A percentile compares a stretch with the other conserved stretches of the same genome.
Conservation (phyloP, 2,113 vertebrate species). For the Pongo abelii region DNA sequence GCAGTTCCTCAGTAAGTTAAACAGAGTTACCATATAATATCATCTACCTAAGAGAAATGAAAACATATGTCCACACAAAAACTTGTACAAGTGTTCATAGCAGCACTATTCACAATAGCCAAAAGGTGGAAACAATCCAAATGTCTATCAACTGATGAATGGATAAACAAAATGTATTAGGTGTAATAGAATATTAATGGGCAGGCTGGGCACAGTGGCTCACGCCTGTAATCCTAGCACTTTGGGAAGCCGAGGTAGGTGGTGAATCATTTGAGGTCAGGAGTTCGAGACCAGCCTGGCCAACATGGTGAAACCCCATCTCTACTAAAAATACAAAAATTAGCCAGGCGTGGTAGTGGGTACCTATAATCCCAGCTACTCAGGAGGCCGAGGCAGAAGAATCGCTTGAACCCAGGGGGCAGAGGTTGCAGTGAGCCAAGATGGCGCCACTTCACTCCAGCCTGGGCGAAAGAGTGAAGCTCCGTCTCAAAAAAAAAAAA, state of each 20-base stretch:
- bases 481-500: background rate
- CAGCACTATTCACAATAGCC: background rate
- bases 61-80: conserved; percentile 9
- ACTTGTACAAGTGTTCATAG: background rate
- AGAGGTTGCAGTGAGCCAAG: background rate
- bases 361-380: no score
- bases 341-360: no score
- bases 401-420: no score
- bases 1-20: conserved; percentile 23
- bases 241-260: no score
- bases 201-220: no score
- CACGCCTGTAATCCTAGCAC: no score
- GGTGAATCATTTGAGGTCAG: no score
- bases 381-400: no score
- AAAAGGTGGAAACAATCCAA: conserved; percentile 20
- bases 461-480: background rate
- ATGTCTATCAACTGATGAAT: background rate
- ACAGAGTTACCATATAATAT: conserved; percentile 17
- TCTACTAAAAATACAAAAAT: no score
- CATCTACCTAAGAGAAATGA: conserved; percentile 30
- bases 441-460: background rate
- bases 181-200: background rate
- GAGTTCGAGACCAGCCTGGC: no score
- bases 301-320: no score
- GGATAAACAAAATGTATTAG: conserved; percentile 24